Conservation (phyloP, 1,140 invertebrate genomes). For the Penaeus indicus region DNA sequence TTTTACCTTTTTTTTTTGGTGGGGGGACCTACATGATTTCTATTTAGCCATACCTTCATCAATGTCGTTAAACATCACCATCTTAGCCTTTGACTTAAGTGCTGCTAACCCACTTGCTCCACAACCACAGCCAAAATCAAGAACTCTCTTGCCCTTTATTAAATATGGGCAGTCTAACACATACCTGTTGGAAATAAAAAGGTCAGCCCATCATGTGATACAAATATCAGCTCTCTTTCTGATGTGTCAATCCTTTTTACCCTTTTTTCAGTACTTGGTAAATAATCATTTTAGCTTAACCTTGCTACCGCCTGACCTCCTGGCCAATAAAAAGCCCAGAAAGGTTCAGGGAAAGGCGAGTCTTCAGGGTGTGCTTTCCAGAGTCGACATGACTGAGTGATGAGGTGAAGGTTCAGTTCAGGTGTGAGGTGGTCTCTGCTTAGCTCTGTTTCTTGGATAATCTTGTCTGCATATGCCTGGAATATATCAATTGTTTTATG, state of each 20-base stretch:
- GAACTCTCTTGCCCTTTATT: conserved; percentile 39
- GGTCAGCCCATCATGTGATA: background rate
- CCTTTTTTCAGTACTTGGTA: too few species aligned
- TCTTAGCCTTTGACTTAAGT: conserved; percentile 32
- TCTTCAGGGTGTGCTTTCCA: conserved; percentile 45
- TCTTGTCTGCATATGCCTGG: background rate
- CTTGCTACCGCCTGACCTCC: conserved; percentile 61
- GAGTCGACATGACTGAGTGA: conserved; percentile 49
- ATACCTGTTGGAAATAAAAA: conserved; percentile 28
- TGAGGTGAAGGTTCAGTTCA: conserved; percentile 51
- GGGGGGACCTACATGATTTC: too few species aligned
- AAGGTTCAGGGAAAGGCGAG: conserved; percentile 59
- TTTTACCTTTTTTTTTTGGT: too few species aligned
- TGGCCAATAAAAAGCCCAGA: conserved; percentile 64
- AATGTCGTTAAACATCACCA: conserved; percentile 60
- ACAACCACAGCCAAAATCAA: conserved; percentile 62
- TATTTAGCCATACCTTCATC: conserved; percentile 41
- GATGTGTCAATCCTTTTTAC: background rate
- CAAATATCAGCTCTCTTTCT: too few species aligned
- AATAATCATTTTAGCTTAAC: conserved; percentile 12
- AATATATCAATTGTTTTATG: too few species aligned
- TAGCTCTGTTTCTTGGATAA: conserved; percentile 37
- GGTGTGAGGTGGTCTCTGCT: conserved; percentile 59
- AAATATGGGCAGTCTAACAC: conserved; percentile 37
- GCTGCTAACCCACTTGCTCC: conserved; percentile 58